These are phyloP conservation scores for Turritopsis rubra DNA, from an alignment of 30 jellyfish, hydroid and myxozoan genomes.

Conservation along the genomic window DNA sequence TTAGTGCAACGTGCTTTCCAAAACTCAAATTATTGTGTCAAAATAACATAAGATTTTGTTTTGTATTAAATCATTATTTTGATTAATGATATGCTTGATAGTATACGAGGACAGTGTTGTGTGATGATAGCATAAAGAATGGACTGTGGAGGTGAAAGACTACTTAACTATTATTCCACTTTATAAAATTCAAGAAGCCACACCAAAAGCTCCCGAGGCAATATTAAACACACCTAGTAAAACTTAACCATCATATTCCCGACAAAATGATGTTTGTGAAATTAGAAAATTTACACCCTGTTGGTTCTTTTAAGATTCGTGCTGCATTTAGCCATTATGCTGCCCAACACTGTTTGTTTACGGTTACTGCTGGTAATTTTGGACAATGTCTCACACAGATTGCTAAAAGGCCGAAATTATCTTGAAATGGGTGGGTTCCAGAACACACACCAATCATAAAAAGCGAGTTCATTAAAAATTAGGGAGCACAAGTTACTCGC, in stretches of 20 bases:
- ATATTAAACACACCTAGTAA: background rate
- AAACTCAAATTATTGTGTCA: background rate
- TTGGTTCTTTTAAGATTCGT: slow-evolving; percentile 26
- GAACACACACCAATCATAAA: background rate
- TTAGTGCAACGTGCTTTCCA: background rate
- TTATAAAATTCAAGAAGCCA: background rate
- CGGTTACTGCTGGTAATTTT: background rate
- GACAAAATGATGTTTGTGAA: background rate
- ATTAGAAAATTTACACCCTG: slow-evolving; percentile 1
- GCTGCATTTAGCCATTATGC: background rate
- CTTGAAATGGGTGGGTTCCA: background rate
- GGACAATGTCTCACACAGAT: background rate
- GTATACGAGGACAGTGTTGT: too few species aligned
- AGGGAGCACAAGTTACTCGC: background rate
- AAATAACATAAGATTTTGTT: too few species aligned
- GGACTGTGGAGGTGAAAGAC: background rate
- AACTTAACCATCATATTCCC: background rate
- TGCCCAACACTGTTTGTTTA: background rate
- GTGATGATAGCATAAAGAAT: background rate
- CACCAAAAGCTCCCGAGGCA: background rate
- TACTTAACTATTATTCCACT: background rate
- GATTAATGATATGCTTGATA: too few species aligned
- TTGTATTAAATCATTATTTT: background rate
- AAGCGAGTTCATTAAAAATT: background rate
- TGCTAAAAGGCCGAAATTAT: background rate